A percentile compares a stretch with the other conserved stretches of the same genome.
These are phyloP conservation scores for Drosophila helvetica DNA, from an alignment of 2,888 invertebrate genomes.

Conservation along the genomic window DNA sequence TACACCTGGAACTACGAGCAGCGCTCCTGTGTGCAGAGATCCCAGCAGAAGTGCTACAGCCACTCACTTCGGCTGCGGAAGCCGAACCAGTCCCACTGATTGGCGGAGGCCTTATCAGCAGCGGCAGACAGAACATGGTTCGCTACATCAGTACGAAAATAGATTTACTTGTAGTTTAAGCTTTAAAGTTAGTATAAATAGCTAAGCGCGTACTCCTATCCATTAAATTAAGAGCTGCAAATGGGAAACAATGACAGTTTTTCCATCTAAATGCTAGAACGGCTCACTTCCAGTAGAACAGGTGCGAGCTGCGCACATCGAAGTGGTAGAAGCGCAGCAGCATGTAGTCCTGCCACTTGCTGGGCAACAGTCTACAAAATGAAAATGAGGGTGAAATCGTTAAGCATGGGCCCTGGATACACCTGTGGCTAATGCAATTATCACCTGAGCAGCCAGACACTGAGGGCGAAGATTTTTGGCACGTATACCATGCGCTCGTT, in stretches of 20 bases:
- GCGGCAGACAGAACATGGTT: too few species aligned
- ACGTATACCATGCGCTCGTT: slow-evolving; percentile 83
- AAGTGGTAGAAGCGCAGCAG: slow-evolving; percentile 80
- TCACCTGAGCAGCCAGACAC: slow-evolving; percentile 82
- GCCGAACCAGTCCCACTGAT: not conserved
- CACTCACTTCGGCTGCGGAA: not conserved
- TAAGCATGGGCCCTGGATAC: not conserved
- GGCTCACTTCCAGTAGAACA: slow-evolving; percentile 81
- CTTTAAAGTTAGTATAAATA: slow-evolving; percentile 45
- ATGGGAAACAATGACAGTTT: slow-evolving; percentile 20
- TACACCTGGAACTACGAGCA: slow-evolving; percentile 72
- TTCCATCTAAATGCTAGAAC: slow-evolving; percentile 27
- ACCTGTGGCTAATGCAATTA: slow-evolving; percentile 24
- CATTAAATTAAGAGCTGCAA: slow-evolving; percentile 34
- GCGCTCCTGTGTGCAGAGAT: slow-evolving; percentile 59
- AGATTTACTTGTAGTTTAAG: slow-evolving; percentile 45
- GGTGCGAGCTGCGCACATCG: slow-evolving; percentile 81
- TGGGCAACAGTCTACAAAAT: slow-evolving; percentile 76
- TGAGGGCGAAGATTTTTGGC: slow-evolving; percentile 82
- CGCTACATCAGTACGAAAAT: not conserved
- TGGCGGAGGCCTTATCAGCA: too few species aligned
- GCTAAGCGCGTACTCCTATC: slow-evolving; percentile 35
- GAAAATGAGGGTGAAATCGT: slow-evolving; percentile 13
- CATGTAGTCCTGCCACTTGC: slow-evolving; percentile 83
- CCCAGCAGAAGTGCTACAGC: slow-evolving; percentile 60